phyloP scores from a whole-genome alignment of 2,888 invertebrate genomes.

The Stratiomys singularior region DNA sequence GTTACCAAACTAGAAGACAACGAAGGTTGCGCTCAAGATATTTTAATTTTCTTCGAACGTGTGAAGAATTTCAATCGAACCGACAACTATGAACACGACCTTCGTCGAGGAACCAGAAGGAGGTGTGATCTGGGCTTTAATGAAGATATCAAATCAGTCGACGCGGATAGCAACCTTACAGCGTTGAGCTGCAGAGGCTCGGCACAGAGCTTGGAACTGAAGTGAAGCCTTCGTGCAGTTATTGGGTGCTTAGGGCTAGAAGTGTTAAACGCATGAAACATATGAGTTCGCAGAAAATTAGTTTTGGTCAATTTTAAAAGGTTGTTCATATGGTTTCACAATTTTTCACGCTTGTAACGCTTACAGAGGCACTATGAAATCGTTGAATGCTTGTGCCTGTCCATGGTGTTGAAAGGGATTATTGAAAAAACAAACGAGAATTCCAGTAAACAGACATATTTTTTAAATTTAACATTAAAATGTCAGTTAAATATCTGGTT shows the following conservation, averaged over 20 bases:
- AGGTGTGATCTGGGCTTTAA: constrained; percentile 42
- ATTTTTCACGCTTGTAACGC: constrained; percentile 15
- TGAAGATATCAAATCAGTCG: constrained; percentile 43
- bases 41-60: constrained; percentile 47
- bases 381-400: background rate
- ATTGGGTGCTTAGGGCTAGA: constrained; percentile 15
- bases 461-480: no score
- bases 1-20: background rate
- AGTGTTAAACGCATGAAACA: background rate
- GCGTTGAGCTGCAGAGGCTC: no score
- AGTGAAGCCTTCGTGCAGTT: background rate
- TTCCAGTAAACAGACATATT: no score
- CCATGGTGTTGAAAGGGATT: no score
- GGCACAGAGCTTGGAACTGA: no score
- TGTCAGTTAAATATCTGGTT: no score
- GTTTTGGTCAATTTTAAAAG: constrained; percentile 34
- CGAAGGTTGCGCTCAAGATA: constrained; percentile 7
- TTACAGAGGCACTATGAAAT: background rate
- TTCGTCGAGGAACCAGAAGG: constrained; percentile 32
- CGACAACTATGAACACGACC: constrained; percentile 27
- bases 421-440: no score
- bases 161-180: background rate
- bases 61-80: constrained; percentile 48
- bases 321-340: background rate
- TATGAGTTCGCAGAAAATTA: constrained; percentile 25